These are phyloP conservation scores for Bos javanicus DNA, from an alignment of 2,113 vertebrate genomes.

Conservation along the genomic window DNA sequence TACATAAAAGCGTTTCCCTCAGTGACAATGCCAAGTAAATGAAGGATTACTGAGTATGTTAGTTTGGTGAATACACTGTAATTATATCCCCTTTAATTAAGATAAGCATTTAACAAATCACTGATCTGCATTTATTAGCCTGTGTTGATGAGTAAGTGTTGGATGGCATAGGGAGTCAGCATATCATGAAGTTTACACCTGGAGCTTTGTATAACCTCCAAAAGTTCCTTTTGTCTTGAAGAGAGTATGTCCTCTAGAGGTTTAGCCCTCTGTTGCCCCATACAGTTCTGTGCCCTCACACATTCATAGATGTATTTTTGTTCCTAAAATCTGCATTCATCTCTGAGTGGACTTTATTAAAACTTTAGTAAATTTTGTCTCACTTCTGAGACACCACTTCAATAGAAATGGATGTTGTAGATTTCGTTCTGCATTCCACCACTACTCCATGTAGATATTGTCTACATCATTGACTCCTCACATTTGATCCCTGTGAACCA, in stretches of 20 bases:
- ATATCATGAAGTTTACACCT: not conserved
- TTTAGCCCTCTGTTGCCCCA: not conserved
- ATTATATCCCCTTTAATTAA: not conserved
- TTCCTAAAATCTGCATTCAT: not conserved
- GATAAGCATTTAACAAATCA: not conserved
- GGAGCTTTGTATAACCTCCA: not conserved
- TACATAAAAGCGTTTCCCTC: not conserved
- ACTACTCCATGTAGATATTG: not conserved
- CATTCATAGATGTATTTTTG: not conserved
- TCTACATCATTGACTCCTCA: not conserved
- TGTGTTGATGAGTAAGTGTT: not conserved
- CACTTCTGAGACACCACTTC: not conserved
- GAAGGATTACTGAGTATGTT: not conserved
- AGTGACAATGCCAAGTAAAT: not conserved
- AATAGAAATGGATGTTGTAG: not conserved
- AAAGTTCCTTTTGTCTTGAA: not conserved
- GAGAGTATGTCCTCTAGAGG: not conserved
- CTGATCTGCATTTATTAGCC: not conserved
- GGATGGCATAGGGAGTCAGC: accelerated
- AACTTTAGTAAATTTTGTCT: not conserved
- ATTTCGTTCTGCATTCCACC: not conserved
- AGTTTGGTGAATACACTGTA: not conserved
- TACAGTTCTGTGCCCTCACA: not conserved
- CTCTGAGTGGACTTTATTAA: not conserved
- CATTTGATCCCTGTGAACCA: not conserved